Percentiles rank a stretch among this genome's conserved stretches.
phyloP scores from a whole-genome alignment of 2,888 invertebrate genomes.

The Apomyelois bistriatella region DNA sequence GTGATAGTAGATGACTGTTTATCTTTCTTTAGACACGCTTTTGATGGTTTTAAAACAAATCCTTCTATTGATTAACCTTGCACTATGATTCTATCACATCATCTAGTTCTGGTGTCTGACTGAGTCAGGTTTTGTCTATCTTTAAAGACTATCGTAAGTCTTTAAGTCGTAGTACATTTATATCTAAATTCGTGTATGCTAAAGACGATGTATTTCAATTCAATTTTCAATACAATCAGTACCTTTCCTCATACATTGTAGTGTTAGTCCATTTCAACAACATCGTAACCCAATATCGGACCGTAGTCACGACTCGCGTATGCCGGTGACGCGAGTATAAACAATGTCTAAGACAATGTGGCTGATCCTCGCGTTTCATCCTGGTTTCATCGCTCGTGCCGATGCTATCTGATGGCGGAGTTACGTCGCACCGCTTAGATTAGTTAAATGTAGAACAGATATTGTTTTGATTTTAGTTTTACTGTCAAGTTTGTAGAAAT shows the following conservation, averaged over 20 bases:
- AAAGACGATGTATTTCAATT: too few relatives aligned
- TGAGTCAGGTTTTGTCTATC: too few relatives aligned
- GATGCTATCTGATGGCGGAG: slow-evolving; percentile 12
- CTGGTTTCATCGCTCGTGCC: slow-evolving; percentile 28
- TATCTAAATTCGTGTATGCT: too few relatives aligned
- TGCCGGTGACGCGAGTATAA: not conserved
- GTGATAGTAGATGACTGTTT: not conserved
- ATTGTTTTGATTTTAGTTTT: not conserved
- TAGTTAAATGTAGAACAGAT: not conserved
- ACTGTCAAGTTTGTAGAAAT: not conserved
- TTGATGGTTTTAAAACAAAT: not conserved
- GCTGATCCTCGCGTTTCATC: slow-evolving; percentile 27
- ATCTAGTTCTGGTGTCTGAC: too few relatives aligned
- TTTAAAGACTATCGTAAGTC: too few relatives aligned
- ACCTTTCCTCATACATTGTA: not conserved
- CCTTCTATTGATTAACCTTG: too few relatives aligned
- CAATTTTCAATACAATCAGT: too few relatives aligned
- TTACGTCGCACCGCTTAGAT: slow-evolving; percentile 3
- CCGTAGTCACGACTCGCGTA: slow-evolving; percentile 11
- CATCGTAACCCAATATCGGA: not conserved
- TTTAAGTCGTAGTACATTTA: too few relatives aligned
- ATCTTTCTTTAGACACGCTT: not conserved
- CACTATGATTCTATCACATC: too few relatives aligned
- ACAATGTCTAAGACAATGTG: slow-evolving; percentile 4
- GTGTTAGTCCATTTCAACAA: not conserved